These are phyloP conservation scores for Limnephilus marmoratus DNA, from an alignment of 2,888 invertebrate genomes.

Conservation along the genomic window DNA sequence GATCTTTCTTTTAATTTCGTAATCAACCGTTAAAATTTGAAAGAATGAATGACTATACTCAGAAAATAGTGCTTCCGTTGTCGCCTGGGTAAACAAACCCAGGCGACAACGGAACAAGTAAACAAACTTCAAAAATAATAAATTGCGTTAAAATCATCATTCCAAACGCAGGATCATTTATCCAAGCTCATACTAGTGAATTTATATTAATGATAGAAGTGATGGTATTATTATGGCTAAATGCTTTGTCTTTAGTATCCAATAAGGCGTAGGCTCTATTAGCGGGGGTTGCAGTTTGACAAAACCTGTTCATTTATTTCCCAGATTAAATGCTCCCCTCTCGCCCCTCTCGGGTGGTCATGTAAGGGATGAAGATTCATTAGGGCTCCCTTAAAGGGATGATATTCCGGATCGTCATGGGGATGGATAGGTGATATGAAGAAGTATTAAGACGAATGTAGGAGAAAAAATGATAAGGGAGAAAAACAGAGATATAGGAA, in stretches of 20 bases:
- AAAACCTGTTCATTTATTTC: conserved; percentile 66
- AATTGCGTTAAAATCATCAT: not conserved
- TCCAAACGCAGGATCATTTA: not conserved
- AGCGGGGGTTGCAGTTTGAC: conserved; percentile 61
- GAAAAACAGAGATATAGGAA: not conserved
- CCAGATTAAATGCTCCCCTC: conserved; percentile 64
- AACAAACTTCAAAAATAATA: no score
- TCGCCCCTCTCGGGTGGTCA: conserved; percentile 34
- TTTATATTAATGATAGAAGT: conserved; percentile 5
- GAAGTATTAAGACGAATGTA: conserved; percentile 27
- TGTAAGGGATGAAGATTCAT: conserved; percentile 63
- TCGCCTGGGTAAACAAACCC: no score
- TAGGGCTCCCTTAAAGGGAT: conserved; percentile 52
- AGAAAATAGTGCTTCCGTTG: no score
- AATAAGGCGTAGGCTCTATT: conserved; percentile 50
- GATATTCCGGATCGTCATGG: conserved; percentile 45
- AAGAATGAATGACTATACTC: no score
- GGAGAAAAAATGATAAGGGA: not conserved
- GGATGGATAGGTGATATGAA: conserved; percentile 21
- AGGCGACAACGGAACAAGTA: no score
- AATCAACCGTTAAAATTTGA: no score
- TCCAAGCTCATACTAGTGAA: not conserved
- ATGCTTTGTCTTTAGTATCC: conserved; percentile 45
- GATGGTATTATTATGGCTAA: conserved; percentile 24
- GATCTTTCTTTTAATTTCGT: no score